Percentiles rank a stretch among this genome's conserved stretches.
Evolutionary conservation across 2,888 invertebrate species (phyloP).

Genomic region (Imbricaverruca yamaguchii): DNA sequence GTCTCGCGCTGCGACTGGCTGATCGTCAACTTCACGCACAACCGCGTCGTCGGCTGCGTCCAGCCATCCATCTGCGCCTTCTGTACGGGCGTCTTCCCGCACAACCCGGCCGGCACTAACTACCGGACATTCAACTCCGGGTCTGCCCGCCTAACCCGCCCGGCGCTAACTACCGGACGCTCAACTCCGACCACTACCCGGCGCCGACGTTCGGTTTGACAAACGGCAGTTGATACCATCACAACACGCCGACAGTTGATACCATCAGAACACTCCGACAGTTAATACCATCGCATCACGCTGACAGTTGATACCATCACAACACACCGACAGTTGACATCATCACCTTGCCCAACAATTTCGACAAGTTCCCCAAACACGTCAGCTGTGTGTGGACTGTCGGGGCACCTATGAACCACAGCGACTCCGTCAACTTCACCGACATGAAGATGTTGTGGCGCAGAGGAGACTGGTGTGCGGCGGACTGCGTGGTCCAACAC

Average conservation of each 20-base stretch:
- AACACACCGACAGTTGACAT: not conserved
- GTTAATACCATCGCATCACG: too few relatives aligned
- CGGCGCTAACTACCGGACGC: not conserved
- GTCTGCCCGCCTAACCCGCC: too few relatives aligned
- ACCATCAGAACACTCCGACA: too few relatives aligned
- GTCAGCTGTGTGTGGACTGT: not conserved
- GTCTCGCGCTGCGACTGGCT: conserved; percentile 35
- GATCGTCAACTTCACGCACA: conserved; percentile 34
- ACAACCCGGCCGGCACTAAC: conserved; percentile 23
- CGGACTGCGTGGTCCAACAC: not conserved
- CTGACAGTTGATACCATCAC: too few relatives aligned
- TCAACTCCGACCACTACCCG: not conserved
- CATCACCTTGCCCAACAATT: not conserved
- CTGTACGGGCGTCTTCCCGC: conserved; percentile 25
- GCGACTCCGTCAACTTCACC: not conserved
- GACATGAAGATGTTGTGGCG: not conserved
- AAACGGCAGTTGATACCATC: not conserved
- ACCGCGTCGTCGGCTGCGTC: conserved; percentile 28
- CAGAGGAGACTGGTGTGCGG: not conserved
- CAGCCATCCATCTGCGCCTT: conserved; percentile 15
- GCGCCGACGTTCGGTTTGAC: not conserved
- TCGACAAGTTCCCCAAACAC: not conserved
- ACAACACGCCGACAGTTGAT: not conserved
- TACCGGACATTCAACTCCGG: not conserved
- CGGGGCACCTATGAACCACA: not conserved